Percentiles rank a stretch among this genome's conserved stretches.
Conservation (phyloP, 2,888 invertebrate genomes). For the Ypsolopha sequella region DNA sequence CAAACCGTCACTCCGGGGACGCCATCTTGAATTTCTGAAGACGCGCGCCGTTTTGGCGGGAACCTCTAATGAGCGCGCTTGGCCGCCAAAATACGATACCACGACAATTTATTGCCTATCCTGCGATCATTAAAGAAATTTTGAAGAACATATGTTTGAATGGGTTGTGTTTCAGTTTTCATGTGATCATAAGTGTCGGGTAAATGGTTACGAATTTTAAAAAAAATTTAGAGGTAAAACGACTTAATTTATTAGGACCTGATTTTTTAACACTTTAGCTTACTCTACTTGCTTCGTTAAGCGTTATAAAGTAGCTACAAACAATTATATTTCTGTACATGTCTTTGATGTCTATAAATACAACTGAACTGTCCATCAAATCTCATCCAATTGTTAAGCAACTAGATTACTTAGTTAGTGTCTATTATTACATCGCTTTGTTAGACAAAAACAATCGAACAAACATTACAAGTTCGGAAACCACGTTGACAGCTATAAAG, state of each 20-base stretch:
- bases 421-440: constrained; percentile 28
- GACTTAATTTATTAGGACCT: too few species aligned
- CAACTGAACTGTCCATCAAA: constrained; percentile 25
- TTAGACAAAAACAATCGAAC: constrained; percentile 17
- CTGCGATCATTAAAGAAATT: constrained; percentile 26
- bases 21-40: constrained; percentile 27
- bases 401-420: constrained; percentile 41
- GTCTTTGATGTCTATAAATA: neutral
- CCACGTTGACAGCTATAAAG: constrained; percentile 34
- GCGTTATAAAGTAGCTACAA: neutral
- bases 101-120: constrained; percentile 26
- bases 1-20: constrained; percentile 45
- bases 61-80: constrained; percentile 32
- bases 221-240: constrained; percentile 15
- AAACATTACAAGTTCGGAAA: constrained; percentile 23
- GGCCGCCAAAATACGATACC: constrained; percentile 38
- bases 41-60: constrained; percentile 18
- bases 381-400: constrained; percentile 37
- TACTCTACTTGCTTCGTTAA: neutral
- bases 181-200: constrained; percentile 25
- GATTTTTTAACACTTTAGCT: too few species aligned
- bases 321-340: too few species aligned
- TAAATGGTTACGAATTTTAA: constrained; percentile 13
- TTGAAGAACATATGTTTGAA: constrained; percentile 26
- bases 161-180: constrained; percentile 31